Evolutionary conservation across 2,797 vertebrate genomes (phyloP), one percentile per base, ranked within the genome.

Genomic region (Cygnus olor): DNA sequence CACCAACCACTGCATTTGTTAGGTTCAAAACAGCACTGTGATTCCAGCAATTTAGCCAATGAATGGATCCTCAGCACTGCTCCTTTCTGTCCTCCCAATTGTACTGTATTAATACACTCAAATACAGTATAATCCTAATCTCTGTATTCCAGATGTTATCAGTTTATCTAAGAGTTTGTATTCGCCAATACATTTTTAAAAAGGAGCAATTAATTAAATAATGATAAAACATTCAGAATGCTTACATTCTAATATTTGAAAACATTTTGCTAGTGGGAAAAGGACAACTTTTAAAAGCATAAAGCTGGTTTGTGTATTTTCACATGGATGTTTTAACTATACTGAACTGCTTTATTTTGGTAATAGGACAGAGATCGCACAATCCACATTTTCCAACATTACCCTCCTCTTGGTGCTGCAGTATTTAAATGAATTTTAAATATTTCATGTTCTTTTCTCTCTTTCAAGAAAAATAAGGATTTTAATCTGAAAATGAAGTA

Each of bases 1-100:
- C 78, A 96, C 42, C 89, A 90, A 84, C 30, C 66, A 69, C 70
- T 83, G 51, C 80, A 22, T 78, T 73, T 70, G 60, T 93, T 34
- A 77, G 71, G 27, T 8, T 83, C 38, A 13, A 15, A 72, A 3
- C 12, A 53, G 9, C 12, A 40, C 80, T 28, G 42, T 6, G 1
- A 5, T 61, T 65, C 56, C 14, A 51, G 44, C 7, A 32, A 28
- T 44, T 65, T 11, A 44, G 42, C 40, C 63, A 30, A 51, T 25
- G 24, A 44, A 65, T 9, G 42, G 21, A 65, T 40, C 27, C 40
- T 65, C 40, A 21, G 14, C 40, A 4, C 16, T 2, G 18, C 24
- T 85, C 11, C 40, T 8, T 53, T 27, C 57, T 11, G 9, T 25
- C 17, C 21, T 51, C 49, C 22, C 32, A 6, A 1, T 15, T 47